A percentile compares a stretch with the other conserved stretches of the same genome.
phyloP scores from a whole-genome alignment of 2,888 invertebrate species.

The Eumacrocentrus americanus region DNA sequence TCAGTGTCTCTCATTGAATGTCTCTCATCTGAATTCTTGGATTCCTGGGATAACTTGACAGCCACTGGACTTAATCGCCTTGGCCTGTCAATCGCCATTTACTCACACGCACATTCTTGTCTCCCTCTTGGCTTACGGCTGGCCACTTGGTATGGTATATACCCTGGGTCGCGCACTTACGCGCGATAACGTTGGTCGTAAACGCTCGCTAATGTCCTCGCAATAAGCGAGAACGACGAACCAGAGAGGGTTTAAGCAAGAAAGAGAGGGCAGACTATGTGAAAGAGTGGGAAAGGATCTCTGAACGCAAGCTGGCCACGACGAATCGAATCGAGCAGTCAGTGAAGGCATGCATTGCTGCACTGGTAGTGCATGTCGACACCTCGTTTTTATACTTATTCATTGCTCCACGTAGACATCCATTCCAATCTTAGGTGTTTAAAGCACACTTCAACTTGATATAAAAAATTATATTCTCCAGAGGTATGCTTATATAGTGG shows the following conservation, averaged over 20 bases:
- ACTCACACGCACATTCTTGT: conserved; percentile 26
- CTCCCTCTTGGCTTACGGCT: conserved; percentile 30
- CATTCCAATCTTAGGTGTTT: no score
- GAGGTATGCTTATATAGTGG: neutral
- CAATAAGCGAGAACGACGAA: conserved; percentile 9
- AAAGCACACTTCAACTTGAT: no score
- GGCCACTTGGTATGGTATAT: conserved; percentile 31
- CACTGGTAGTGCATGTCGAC: conserved; percentile 19
- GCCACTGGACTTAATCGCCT: conserved; percentile 49
- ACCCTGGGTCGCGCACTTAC: conserved; percentile 26
- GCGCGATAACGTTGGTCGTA: conserved; percentile 29
- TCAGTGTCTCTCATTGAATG: conserved; percentile 2
- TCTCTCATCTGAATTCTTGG: neutral
- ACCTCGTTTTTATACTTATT: neutral
- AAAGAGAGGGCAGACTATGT: conserved; percentile 1
- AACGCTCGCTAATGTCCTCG: conserved; percentile 32
- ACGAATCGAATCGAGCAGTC: conserved; percentile 27
- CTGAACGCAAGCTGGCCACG: conserved; percentile 25
- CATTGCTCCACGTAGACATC: neutral
- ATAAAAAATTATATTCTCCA: neutral
- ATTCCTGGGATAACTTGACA: conserved; percentile 28
- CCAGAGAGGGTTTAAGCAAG: neutral
- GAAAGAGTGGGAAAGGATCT: conserved; percentile 30
- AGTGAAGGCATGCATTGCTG: conserved; percentile 24
- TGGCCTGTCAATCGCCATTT: conserved; percentile 48